A percentile compares a stretch with the other conserved stretches of the same genome.
These are phyloP conservation scores for Oreocharis arfaki DNA, from an alignment of 2,113 vertebrate species.

Conservation along the genomic window DNA sequence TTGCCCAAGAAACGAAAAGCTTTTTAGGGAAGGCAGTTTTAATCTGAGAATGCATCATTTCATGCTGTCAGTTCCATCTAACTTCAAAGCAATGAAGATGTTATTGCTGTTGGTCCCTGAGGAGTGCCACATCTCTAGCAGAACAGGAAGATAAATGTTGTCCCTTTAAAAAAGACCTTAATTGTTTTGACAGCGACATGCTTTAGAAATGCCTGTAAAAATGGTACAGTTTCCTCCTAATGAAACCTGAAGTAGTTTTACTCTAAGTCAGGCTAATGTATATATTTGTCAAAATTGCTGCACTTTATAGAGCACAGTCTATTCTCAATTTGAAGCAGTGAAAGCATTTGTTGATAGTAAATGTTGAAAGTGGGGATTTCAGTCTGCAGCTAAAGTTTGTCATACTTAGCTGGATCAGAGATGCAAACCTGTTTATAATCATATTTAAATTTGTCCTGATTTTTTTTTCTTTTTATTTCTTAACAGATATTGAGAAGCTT, in stretches of 20 bases:
- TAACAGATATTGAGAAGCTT: slow-evolving; percentile 91
- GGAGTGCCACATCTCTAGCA: neutral
- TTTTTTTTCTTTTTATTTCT: neutral
- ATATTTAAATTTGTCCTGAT: neutral
- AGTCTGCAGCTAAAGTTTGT: neutral
- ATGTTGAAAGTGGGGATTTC: neutral
- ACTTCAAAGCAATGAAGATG: neutral
- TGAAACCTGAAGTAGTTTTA: neutral
- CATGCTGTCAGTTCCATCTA: neutral
- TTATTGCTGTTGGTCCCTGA: neutral
- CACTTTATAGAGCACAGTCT: neutral
- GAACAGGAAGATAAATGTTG: neutral
- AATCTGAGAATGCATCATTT: neutral
- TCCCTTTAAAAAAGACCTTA: neutral
- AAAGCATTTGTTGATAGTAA: neutral
- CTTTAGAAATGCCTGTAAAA: neutral
- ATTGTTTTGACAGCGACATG: neutral
- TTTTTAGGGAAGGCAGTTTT: neutral
- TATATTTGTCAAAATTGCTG: neutral
- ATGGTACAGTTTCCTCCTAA: neutral
- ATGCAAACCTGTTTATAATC: neutral
- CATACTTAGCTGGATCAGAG: neutral
- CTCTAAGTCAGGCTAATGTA: neutral
- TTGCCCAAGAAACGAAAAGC: neutral
- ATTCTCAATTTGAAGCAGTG: neutral